Evolutionary conservation across 2,888 invertebrate species (phyloP), one percentile per base, ranked within the genome.

Genomic region (Hyposoter didymator): DNA sequence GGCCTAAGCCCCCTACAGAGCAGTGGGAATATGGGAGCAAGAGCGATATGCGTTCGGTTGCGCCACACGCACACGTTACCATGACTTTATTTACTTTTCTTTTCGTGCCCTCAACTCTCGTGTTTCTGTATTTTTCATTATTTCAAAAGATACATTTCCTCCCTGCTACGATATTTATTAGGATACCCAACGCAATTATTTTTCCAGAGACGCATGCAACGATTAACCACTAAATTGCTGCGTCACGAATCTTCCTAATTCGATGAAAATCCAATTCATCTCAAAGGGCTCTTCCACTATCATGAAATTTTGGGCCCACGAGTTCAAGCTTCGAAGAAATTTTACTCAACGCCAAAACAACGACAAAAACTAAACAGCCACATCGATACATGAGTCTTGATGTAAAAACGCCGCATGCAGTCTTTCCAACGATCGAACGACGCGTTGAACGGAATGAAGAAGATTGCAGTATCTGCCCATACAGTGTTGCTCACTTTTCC

Each of bases 1-100:
- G 39, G 72, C 22, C 43, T 17, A 39, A 28, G 28, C 19, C 43
- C 32, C 45, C 69, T 2, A 12, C 22, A 43, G 39, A 14, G 59
- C 52, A 32, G 55, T n/a, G 22, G 52, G 49, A 74, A 66, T 28
- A 59, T 28, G 39, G 19, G 76, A 70, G 47, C 59, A 47, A 73
- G 47, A 83, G n/a, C n/a, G 73, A 78, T 83, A 82, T 76, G 76
- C 62, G 62, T 52, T 52, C 39, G 83, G 83, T 74, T 85, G 59
- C 78, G 35, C 28, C 39, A 69, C 74, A 64, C 74, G 59, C 85
- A 74, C 72, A 79, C 66, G 62, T 85, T 59, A 59, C 59, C 28
- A 59, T 14, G 47, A 43, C 66, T 69, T 72, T 62, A 85, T 80
- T 83, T 64, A 64, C 80, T 74, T 64, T 69, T 74, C 62, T 62